phyloP scores from a whole-genome alignment of 2,113 vertebrate species.

The Aphelocoma coerulescens region DNA sequence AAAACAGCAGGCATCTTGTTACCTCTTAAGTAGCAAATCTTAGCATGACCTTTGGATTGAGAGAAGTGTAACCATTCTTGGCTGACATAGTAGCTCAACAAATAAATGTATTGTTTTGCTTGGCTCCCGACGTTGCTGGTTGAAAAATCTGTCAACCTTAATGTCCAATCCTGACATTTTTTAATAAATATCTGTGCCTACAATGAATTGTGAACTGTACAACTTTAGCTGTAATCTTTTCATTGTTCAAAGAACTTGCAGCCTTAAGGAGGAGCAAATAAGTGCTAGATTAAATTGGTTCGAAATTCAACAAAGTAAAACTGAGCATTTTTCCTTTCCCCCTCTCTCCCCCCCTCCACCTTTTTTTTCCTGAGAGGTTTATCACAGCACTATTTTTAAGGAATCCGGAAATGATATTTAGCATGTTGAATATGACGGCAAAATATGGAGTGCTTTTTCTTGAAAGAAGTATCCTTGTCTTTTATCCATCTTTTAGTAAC shows the following conservation, averaged over 20 bases:
- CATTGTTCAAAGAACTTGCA: not conserved
- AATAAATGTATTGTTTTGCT: slow-evolving; percentile 44
- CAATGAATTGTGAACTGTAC: not conserved
- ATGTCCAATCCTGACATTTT: not conserved
- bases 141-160: slow-evolving; percentile 37
- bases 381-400: not conserved
- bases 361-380: not conserved
- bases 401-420: not conserved
- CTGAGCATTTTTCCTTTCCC: not conserved
- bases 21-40: slow-evolving; percentile 65
- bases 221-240: not conserved
- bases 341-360: accelerated
- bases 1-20: slow-evolving; percentile 68
- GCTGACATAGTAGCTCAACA: slow-evolving; percentile 44
- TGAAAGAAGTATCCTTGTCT: not conserved
- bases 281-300: not conserved
- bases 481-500: not conserved
- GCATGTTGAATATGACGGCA: not conserved
- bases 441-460: not conserved
- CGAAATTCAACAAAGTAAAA: not conserved
- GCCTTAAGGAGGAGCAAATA: not conserved
- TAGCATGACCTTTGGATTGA: slow-evolving; percentile 59
- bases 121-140: slow-evolving; percentile 31
- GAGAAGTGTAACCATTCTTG: slow-evolving; percentile 55
- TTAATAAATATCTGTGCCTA: not conserved